Evolutionary conservation across 2,797 vertebrate genomes (phyloP).

Genomic region (Sebastes ruberrimus): DNA sequence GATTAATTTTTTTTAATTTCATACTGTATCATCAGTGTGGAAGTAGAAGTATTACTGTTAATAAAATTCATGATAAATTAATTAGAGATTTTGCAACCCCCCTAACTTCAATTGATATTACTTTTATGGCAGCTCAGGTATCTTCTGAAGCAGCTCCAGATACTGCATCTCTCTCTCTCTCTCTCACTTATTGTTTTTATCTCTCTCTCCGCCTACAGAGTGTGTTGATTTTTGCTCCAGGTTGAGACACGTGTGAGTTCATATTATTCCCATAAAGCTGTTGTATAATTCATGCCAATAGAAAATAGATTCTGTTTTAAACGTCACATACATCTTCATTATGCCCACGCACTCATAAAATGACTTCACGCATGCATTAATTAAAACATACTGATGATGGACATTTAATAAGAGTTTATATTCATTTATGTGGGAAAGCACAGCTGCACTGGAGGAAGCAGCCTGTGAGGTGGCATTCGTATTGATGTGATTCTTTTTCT

Average conservation of each 20-base stretch:
- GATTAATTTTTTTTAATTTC: slow-evolving; percentile 5
- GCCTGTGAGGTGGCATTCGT: slow-evolving; percentile 15
- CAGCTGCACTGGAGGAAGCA: slow-evolving; percentile 28
- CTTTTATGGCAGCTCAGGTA: not conserved
- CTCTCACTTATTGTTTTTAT: not conserved
- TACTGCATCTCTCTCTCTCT: not conserved
- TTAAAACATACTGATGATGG: slow-evolving; percentile 47
- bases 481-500: slow-evolving; percentile 40
- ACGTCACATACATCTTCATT: slow-evolving; percentile 64
- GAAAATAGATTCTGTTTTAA: slow-evolving; percentile 56
- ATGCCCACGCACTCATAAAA: slow-evolving; percentile 40
- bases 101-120: slow-evolving; percentile 11
- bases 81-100: not conserved
- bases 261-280: slow-evolving; percentile 32
- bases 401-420: slow-evolving; percentile 40
- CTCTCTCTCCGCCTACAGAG: not conserved
- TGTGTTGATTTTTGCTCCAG: slow-evolving; percentile 15
- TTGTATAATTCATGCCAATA: slow-evolving; percentile 62
- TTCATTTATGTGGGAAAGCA: slow-evolving; percentile 44
- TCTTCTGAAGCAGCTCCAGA: not conserved
- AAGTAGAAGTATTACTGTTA: not conserved
- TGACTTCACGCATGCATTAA: slow-evolving; percentile 45
- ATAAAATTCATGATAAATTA: slow-evolving; percentile 8
- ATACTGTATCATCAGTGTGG: not conserved
- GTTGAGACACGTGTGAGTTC: slow-evolving; percentile 17